Percentiles rank a stretch among this genome's conserved stretches.
Evolutionary conservation across 2,113 vertebrate genomes (phyloP).

Genomic region (Atherinomorus stipes): DNA sequence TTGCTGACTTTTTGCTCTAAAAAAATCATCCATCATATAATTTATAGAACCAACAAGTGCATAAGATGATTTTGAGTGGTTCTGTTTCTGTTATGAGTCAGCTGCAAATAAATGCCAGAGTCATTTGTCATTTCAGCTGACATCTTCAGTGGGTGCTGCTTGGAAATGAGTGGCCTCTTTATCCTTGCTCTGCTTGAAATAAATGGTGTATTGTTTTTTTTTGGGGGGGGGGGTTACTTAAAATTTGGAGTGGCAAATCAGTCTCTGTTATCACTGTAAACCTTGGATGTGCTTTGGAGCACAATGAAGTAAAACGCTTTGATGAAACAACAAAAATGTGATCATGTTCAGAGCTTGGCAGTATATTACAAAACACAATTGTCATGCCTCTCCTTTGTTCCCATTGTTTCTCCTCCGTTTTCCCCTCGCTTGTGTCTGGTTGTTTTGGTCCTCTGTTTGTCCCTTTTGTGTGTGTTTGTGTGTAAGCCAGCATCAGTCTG

Average conservation of each 20-base stretch:
- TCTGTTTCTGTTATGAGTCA: constrained; percentile 9
- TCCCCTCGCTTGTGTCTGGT: too few species aligned
- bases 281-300: not conserved
- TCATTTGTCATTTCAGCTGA: not conserved
- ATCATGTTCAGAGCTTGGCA: constrained; percentile 1
- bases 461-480: not conserved
- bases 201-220: not conserved
- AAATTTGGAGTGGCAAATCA: not conserved
- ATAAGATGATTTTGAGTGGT: not conserved
- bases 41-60: not conserved
- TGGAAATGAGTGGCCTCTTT: not conserved
- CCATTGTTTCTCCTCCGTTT: not conserved
- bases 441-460: not conserved
- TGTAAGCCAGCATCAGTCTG: not conserved
- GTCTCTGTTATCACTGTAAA: not conserved
- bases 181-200: not conserved
- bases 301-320: not conserved
- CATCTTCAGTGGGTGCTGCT: not conserved
- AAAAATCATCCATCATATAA: constrained; percentile 3
- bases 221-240: too few species aligned
- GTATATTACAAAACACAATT: constrained; percentile 1
- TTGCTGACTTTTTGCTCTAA: constrained; percentile 1
- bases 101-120: not conserved
- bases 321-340: constrained; percentile 9
- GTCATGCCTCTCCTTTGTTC: not conserved